These are phyloP conservation scores for Neopipo cinnamomea DNA, from an alignment of 2,113 vertebrate species.

Conservation along the genomic window DNA sequence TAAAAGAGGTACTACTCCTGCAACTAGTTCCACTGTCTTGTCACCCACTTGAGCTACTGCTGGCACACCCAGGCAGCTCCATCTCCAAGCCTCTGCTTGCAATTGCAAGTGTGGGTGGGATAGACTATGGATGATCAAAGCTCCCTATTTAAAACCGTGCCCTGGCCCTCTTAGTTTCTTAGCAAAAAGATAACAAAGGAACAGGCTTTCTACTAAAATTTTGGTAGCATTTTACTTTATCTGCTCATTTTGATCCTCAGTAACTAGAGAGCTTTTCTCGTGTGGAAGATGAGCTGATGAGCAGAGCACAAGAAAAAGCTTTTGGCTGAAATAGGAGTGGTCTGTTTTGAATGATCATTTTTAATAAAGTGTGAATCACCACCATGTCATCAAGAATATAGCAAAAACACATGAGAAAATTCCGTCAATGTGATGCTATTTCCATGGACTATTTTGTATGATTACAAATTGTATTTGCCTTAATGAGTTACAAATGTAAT, in stretches of 20 bases:
- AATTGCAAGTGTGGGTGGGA: not conserved
- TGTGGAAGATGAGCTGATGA: not conserved
- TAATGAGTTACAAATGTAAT: constrained; percentile 38
- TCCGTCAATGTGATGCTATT: constrained; percentile 26
- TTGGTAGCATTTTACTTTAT: not conserved
- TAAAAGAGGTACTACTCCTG: not conserved
- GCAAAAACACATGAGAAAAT: not conserved
- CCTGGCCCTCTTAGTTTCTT: not conserved
- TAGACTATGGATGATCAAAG: not conserved
- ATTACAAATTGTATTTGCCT: constrained; percentile 1
- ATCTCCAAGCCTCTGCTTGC: not conserved
- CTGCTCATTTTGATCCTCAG: not conserved
- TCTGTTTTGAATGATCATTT: constrained; percentile 1
- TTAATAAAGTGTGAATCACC: constrained; percentile 23
- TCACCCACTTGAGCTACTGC: not conserved
- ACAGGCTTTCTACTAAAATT: not conserved
- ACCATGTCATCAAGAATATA: not conserved
- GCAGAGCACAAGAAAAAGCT: not conserved
- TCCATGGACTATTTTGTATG: constrained; percentile 11
- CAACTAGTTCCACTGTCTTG: not conserved
- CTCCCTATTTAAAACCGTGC: not conserved
- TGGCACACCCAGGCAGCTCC: not conserved
- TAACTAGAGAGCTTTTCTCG: not conserved
- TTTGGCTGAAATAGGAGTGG: not conserved
- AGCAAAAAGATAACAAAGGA: not conserved